Percentiles rank a stretch among this genome's conserved stretches.
These are phyloP conservation scores for Dipodomys spectabilis DNA, from an alignment of 2,113 vertebrate species.

Conservation along the genomic window DNA sequence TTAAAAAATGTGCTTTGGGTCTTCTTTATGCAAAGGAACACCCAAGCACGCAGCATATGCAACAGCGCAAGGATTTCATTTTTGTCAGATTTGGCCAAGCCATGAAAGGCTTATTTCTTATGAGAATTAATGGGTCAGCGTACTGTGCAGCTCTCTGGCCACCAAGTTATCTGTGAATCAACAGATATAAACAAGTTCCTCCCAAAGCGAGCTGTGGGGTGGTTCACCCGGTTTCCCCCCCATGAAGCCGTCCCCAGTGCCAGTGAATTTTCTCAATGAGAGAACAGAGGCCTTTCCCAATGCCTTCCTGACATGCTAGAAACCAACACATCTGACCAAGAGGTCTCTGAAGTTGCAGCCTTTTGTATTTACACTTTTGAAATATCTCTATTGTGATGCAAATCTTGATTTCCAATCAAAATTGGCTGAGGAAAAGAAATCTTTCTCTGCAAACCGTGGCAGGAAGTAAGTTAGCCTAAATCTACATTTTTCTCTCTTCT, in stretches of 20 bases:
- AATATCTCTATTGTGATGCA: constrained; percentile 90
- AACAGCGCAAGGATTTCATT: not conserved
- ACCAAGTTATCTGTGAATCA: constrained; percentile 14
- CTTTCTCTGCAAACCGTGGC: constrained; percentile 75
- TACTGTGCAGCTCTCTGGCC: not conserved
- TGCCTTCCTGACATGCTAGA: constrained; percentile 66
- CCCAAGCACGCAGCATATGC: not conserved
- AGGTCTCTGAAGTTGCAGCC: constrained; percentile 84
- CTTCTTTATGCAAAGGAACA: not conserved
- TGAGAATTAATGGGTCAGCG: not conserved
- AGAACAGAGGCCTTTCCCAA: constrained; percentile 2
- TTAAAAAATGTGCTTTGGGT: not conserved
- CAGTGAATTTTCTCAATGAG: not conserved
- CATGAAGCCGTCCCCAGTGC: not conserved
- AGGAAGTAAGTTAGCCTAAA: constrained; percentile 78
- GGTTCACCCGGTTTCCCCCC: not conserved
- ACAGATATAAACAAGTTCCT: not conserved
- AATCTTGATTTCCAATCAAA: constrained; percentile 86
- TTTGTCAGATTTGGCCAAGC: not conserved
- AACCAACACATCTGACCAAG: constrained; percentile 74
- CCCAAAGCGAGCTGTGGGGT: not conserved
- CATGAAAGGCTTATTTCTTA: constrained; percentile 36
- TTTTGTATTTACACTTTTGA: constrained; percentile 88
- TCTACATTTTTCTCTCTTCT: constrained; percentile 66
- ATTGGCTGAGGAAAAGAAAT: constrained; percentile 64